These are phyloP conservation scores for Agelas oroides DNA, from an alignment of 37 sponge, comb jelly and placozoan genomes.

Conservation along the genomic window DNA sequence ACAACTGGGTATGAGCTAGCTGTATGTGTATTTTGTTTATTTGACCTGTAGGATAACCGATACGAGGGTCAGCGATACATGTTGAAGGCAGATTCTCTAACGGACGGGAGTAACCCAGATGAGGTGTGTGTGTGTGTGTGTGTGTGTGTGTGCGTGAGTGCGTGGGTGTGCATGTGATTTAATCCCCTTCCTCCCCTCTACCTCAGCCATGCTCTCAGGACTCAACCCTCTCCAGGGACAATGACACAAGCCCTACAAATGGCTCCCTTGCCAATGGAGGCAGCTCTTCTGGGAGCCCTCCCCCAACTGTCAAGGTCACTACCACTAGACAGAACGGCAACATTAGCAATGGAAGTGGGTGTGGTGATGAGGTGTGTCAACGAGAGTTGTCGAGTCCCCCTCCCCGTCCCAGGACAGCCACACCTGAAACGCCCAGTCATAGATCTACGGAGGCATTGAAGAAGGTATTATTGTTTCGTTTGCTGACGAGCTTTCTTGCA, in stretches of 20 bases:
- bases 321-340: background rate
- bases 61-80: constrained; percentile 50
- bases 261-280: constrained; percentile 6
- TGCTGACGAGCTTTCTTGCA: background rate
- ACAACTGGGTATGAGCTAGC: no score
- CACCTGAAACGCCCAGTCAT: constrained; percentile 25
- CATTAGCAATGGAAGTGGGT: no score
- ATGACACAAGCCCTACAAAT: background rate
- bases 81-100: constrained; percentile 10
- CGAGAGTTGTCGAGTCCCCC: constrained; percentile 5
- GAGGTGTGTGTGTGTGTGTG: constrained; percentile 18
- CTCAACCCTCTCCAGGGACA: background rate
- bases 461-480: constrained; percentile 12
- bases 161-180: background rate
- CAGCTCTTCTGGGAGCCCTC: background rate
- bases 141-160: no score
- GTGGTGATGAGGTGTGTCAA: background rate
- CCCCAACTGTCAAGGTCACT: background rate
- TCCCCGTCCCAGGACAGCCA: background rate
- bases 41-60: constrained; percentile 33
- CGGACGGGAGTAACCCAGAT: background rate
- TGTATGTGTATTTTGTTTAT: background rate
- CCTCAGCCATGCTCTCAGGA: no score
- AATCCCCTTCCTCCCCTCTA: background rate
- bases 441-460: constrained; percentile 50